phyloP scores from a whole-genome alignment of 1,140 invertebrate species.

The Dryas iulia region DNA sequence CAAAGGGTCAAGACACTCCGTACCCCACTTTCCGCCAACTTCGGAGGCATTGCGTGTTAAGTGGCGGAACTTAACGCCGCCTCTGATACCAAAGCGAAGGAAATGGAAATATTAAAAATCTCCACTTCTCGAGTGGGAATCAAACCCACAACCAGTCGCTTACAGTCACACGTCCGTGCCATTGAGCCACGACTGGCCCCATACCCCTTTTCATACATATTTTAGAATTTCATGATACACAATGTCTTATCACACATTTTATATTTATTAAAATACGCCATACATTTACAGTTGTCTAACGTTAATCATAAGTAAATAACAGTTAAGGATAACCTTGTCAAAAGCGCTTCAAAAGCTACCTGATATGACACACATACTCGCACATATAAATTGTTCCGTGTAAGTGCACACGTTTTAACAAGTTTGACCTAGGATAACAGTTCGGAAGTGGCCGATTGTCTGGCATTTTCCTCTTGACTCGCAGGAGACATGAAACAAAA shows the following conservation, averaged over 20 bases:
- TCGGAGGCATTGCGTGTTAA: background rate
- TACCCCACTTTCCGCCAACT: background rate
- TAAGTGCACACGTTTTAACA: constrained; percentile 43
- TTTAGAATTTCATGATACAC: too few relatives aligned
- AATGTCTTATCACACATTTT: too few relatives aligned
- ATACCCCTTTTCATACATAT: too few relatives aligned
- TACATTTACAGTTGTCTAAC: background rate
- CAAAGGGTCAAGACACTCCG: background rate
- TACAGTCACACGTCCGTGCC: too few relatives aligned
- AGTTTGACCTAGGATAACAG: constrained; percentile 67
- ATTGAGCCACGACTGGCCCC: too few relatives aligned
- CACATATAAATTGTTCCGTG: constrained; percentile 29
- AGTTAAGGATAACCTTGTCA: background rate
- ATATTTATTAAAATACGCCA: background rate
- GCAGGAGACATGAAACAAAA: constrained; percentile 35
- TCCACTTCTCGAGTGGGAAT: too few relatives aligned
- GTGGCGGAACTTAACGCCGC: background rate
- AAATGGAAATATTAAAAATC: too few relatives aligned
- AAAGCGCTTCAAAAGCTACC: constrained; percentile 1
- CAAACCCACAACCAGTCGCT: too few relatives aligned
- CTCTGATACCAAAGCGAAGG: too few relatives aligned
- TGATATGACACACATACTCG: constrained; percentile 4
- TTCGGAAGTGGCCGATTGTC: constrained; percentile 65
- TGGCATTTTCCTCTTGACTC: constrained; percentile 64
- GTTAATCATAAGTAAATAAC: background rate